Base-by-base conservation (phyloP, 2,888 invertebrate genomes). In the Drosophila merina region DNA sequence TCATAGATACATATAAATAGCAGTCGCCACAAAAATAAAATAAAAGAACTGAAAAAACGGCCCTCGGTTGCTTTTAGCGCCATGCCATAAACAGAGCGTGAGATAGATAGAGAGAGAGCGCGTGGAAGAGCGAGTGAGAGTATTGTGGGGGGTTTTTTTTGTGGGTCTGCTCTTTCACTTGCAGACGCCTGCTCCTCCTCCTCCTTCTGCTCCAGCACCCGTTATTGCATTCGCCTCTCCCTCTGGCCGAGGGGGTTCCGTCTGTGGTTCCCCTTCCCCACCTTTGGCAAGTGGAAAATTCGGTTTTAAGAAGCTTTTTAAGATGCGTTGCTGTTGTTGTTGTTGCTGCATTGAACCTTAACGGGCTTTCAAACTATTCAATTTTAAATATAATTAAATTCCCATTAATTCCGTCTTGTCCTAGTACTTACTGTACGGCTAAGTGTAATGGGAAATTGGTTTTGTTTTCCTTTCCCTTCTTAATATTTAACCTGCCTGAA, bases 11-110 rank as follows among this genome's bases (percentile, higher is more conserved):
- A 42, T 50, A 71, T 36, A 54, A 50, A 52, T 47, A 28, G 38
- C 63, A 64, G 63, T 64, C 49, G n/a, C 45, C 25, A 47, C 31
- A 45, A 36, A 63, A 57, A 14, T 36, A 8, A 25, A 28, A n/a
- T 42, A 55, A 2, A 25, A n/a, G 6, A 38, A 44, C 12, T 5
- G 6, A 52, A 72, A 77, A 79, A 85, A 75, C 70, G 82, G 71
- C 78, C 79, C 79, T 79, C 79, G 66, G 79, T 85, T 79, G 83
- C 86, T 80, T 80, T 76, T 85, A 80, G 83, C 74, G 82, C 68
- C 76, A 67, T 67, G 80, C 84, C 77, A 80, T 84, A 79, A 84
- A 84, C 79, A 77, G 77, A 79, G 80, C 77, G 69, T 69, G 40
- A 59, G 50, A 25, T n/a, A 36, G 36, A 36, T n/a, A 36, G 36